phyloP scores from a whole-genome alignment of 2,113 vertebrate genomes.

The Eonycteris spelaea region DNA sequence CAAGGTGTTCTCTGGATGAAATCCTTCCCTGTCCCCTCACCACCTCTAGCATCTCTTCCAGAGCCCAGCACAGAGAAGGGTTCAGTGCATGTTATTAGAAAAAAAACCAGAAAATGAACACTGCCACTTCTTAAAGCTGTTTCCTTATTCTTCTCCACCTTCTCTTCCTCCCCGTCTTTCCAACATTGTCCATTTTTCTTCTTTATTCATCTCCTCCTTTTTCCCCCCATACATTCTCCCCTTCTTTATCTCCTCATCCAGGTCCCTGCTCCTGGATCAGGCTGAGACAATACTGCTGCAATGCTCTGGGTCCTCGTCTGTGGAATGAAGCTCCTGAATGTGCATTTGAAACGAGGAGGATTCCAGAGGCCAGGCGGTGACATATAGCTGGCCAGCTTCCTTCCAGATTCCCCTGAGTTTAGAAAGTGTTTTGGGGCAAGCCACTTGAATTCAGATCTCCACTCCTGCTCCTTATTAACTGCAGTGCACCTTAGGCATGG shows the following conservation, averaged over 20 bases:
- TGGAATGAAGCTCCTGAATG: not conserved
- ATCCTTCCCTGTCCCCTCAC: not conserved
- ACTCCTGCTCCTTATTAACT: not conserved
- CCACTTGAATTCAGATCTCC: not conserved
- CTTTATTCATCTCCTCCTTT: not conserved
- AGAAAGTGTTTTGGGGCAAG: not conserved
- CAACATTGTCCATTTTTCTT: not conserved
- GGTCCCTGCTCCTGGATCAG: not conserved
- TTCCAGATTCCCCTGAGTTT: not conserved
- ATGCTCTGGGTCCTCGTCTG: rapidly evolving
- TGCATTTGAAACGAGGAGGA: not conserved
- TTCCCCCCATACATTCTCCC: no score
- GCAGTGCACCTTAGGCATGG: rapidly evolving
- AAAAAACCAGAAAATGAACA: no score
- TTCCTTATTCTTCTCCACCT: not conserved
- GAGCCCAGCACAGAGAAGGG: not conserved
- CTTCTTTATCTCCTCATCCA: not conserved
- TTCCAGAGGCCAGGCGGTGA: not conserved
- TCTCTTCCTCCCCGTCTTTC: not conserved
- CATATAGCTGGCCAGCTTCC: not conserved
- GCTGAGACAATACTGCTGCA: not conserved
- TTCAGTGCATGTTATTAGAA: rapidly evolving
- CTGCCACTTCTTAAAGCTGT: not conserved
- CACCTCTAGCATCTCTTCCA: rapidly evolving
- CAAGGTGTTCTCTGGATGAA: not conserved